Evolutionary conservation across 2,113 vertebrate genomes (phyloP).

Genomic region (Antechinus flavipes): DNA sequence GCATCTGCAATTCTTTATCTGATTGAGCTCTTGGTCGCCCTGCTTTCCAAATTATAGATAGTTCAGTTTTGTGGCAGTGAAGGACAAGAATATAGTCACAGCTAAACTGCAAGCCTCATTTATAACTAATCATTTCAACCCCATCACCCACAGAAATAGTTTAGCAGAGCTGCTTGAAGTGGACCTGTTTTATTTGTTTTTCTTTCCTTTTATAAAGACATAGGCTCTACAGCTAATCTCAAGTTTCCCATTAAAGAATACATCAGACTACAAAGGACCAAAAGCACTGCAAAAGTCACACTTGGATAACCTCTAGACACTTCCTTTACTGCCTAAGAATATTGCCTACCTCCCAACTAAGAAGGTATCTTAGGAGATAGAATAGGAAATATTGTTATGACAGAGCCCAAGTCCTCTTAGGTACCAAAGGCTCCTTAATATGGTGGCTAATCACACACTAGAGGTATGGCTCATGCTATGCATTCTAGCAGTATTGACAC

Average conservation of each 20-base stretch:
- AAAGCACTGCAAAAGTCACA: neutral
- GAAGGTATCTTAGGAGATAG: neutral
- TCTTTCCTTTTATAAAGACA: neutral
- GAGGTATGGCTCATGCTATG: neutral
- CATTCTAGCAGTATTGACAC: neutral
- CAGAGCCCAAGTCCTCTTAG: neutral
- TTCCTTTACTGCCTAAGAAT: neutral
- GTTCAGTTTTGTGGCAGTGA: neutral
- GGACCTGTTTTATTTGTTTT: neutral
- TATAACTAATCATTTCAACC: slow-evolving; percentile 21
- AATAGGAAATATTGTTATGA: neutral
- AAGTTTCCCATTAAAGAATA: neutral
- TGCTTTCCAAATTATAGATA: slow-evolving; percentile 31
- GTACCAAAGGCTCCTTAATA: neutral
- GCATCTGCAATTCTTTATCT: neutral
- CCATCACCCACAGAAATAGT: slow-evolving; percentile 14
- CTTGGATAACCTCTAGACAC: neutral
- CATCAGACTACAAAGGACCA: neutral
- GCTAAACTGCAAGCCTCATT: neutral
- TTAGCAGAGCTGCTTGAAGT: neutral
- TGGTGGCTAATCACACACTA: neutral
- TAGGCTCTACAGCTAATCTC: neutral
- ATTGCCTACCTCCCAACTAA: neutral
- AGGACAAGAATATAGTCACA: slow-evolving; percentile 14
- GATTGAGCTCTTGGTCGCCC: neutral